phyloP scores from a whole-genome alignment of 2,797 vertebrate species.

The Sebastes flavidus region DNA sequence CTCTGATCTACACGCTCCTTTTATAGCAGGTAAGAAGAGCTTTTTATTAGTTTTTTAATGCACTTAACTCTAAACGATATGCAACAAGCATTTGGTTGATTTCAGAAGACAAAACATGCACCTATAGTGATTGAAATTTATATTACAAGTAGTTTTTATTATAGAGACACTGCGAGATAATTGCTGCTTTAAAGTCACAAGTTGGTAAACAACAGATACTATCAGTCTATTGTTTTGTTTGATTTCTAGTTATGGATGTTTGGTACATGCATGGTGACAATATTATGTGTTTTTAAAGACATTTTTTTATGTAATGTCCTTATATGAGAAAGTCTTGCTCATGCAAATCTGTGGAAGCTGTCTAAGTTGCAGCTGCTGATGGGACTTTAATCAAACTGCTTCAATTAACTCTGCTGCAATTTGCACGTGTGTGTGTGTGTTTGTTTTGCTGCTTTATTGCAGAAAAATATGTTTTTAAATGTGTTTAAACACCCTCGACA shows the following conservation, averaged over 20 bases:
- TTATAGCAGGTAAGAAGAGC: slow-evolving; percentile 56
- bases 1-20: neutral
- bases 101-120: neutral
- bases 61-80: too few relatives aligned
- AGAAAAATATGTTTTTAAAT: neutral
- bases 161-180: neutral
- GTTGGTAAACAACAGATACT: neutral
- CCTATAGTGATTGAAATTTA: neutral
- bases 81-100: neutral
- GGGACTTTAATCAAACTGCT: slow-evolving; percentile 20
- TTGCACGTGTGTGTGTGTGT: neutral
- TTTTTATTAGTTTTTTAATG: neutral
- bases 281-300: neutral
- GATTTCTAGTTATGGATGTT: neutral
- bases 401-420: neutral
- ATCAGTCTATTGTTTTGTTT: neutral
- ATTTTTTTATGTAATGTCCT: neutral
- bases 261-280: too few relatives aligned
- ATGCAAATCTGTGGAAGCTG: neutral
- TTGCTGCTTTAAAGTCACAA: neutral
- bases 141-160: neutral
- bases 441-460: neutral
- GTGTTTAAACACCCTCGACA: neutral
- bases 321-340: neutral
- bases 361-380: neutral